phyloP scores from a whole-genome alignment of 2,113 vertebrate species.

The Ailurus styani region DNA sequence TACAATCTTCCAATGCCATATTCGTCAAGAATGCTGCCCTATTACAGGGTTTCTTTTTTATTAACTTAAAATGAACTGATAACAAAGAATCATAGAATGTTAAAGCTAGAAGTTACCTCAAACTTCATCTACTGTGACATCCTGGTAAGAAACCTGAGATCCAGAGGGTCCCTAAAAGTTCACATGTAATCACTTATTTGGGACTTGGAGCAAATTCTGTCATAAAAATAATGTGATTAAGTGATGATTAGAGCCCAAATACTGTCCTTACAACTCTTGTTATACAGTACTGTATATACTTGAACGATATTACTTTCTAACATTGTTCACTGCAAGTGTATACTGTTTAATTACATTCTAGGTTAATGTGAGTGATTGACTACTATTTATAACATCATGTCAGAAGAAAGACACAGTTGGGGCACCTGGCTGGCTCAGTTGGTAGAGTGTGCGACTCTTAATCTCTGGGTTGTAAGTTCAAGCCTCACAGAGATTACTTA shows the following conservation, averaged over 20 bases:
- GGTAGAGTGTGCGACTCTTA: neutral
- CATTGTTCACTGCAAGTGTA: neutral
- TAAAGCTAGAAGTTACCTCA: neutral
- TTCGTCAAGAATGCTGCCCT: neutral
- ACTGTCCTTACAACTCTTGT: neutral
- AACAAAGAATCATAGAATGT: neutral
- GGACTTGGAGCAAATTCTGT: neutral
- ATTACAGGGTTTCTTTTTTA: neutral
- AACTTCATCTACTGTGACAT: neutral
- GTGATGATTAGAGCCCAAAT: neutral
- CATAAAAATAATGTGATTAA: neutral
- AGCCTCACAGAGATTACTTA: neutral
- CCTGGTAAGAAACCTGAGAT: neutral
- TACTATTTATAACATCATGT: neutral
- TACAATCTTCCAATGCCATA: neutral
- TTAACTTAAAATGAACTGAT: neutral
- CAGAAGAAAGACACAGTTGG: neutral
- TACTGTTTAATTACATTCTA: neutral
- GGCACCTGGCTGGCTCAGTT: neutral
- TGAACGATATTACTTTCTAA: neutral
- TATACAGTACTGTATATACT: neutral
- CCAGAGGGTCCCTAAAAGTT: neutral
- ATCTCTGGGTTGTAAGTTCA: neutral
- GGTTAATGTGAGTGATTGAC: neutral
- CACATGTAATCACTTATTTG: neutral